Evolutionary conservation across 2,113 vertebrate genomes (phyloP).

Genomic region (Mesitornis unicolor): DNA sequence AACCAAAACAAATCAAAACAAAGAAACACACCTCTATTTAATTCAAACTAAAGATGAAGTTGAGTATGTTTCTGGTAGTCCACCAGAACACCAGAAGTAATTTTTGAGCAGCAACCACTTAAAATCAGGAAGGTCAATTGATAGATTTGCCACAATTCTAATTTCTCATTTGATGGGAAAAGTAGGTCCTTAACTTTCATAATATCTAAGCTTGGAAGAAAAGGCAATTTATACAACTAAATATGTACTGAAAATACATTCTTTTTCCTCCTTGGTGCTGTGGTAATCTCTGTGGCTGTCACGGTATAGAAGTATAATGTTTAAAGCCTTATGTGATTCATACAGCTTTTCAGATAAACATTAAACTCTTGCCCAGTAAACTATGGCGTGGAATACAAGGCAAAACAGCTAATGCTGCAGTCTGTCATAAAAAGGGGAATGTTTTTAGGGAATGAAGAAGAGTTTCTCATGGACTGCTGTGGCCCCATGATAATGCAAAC

Average conservation of each 20-base stretch:
- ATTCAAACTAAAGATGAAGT: background rate
- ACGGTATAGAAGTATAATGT: background rate
- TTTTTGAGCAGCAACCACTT: background rate
- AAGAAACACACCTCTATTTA: background rate
- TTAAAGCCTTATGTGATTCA: background rate
- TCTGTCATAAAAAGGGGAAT: background rate
- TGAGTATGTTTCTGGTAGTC: background rate
- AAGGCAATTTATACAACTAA: background rate
- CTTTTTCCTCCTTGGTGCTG: background rate
- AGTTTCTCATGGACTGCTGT: background rate
- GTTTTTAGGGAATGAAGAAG: background rate
- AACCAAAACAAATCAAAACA: background rate
- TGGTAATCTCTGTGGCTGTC: background rate
- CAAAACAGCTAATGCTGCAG: background rate
- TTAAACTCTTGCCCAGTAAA: background rate
- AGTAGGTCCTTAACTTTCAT: background rate
- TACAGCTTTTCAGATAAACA: background rate
- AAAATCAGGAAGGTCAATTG: background rate
- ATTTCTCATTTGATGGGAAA: background rate
- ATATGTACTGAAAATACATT: background rate
- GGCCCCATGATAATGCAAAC: background rate
- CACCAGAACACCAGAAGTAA: background rate
- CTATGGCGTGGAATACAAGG: background rate
- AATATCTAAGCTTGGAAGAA: background rate
- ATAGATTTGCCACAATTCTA: background rate